Evolutionary conservation across 1,140 invertebrate genomes (phyloP).

Genomic region (Hylaeus anthracinus): DNA sequence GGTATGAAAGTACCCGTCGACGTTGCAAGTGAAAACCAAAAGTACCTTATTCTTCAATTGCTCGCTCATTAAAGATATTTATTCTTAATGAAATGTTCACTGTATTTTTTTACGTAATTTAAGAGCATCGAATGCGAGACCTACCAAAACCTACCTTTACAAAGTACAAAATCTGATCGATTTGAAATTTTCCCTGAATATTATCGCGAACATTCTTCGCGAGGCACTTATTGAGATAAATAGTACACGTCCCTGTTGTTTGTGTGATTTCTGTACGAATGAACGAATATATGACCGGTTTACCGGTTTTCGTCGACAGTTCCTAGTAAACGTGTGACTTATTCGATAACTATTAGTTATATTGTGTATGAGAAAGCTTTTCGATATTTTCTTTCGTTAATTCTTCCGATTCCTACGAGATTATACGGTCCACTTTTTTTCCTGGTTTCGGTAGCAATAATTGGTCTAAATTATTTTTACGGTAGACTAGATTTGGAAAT

Average conservation of each 20-base stretch:
- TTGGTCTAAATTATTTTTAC: background rate
- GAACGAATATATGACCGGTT: slow-evolving; percentile 19
- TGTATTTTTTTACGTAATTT: slow-evolving; percentile 64
- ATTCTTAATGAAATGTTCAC: slow-evolving; percentile 58
- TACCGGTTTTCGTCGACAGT: slow-evolving; percentile 22
- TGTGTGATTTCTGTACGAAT: slow-evolving; percentile 21
- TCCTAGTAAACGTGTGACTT: slow-evolving; percentile 44
- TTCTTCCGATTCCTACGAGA: background rate
- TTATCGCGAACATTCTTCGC: slow-evolving; percentile 1
- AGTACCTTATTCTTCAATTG: slow-evolving; percentile 61
- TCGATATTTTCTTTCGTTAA: slow-evolving; percentile 12
- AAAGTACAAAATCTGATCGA: slow-evolving; percentile 58
- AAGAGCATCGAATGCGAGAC: slow-evolving; percentile 22
- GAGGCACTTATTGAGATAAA: slow-evolving; percentile 13
- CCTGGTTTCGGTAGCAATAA: background rate
- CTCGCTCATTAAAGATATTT: slow-evolving; percentile 64
- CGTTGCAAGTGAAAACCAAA: slow-evolving; percentile 26
- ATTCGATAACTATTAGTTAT: slow-evolving; percentile 18
- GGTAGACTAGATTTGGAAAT: background rate
- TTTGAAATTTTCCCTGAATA: slow-evolving; percentile 13
- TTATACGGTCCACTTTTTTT: background rate
- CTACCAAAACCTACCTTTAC: slow-evolving; percentile 55
- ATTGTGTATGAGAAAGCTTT: slow-evolving; percentile 1
- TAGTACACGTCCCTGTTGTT: slow-evolving; percentile 30
- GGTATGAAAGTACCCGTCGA: slow-evolving; percentile 1